Evolutionary conservation across 1,140 invertebrate genomes (phyloP).

Genomic region (Leptopilina boulardi): DNA sequence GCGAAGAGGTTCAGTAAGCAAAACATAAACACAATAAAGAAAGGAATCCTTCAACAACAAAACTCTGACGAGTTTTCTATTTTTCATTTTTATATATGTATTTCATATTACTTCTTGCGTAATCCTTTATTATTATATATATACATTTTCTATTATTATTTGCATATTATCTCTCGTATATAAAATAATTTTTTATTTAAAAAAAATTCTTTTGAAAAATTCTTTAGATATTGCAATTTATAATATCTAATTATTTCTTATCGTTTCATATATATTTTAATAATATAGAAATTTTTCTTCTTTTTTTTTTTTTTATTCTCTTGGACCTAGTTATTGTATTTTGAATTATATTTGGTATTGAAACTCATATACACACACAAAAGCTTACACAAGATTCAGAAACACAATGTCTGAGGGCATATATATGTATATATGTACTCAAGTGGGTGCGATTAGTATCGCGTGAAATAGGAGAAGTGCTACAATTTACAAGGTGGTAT

Average conservation of each 20-base stretch:
- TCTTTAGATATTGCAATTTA: too few relatives aligned
- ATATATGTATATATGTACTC: neutral
- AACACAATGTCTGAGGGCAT: slow-evolving; percentile 16
- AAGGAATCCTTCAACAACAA: neutral
- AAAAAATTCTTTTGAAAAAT: too few relatives aligned
- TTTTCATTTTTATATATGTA: neutral
- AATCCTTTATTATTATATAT: neutral
- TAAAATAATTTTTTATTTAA: too few relatives aligned
- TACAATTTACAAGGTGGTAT: slow-evolving; percentile 31
- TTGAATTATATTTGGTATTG: slow-evolving; percentile 5
- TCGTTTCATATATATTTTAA: too few relatives aligned
- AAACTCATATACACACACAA: slow-evolving; percentile 21
- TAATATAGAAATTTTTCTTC: too few relatives aligned
- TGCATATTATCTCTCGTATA: too few relatives aligned
- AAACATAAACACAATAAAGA: neutral
- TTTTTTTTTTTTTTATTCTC: neutral
- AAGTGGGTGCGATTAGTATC: slow-evolving; percentile 29
- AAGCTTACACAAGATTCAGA: slow-evolving; percentile 6
- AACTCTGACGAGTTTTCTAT: neutral
- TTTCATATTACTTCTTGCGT: neutral
- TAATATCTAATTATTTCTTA: too few relatives aligned
- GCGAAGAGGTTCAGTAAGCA: too few relatives aligned
- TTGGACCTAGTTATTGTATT: neutral
- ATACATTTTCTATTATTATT: neutral
- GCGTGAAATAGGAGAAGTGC: slow-evolving; percentile 32